A percentile compares a stretch with the other conserved stretches of the same genome.
Evolutionary conservation across 2,888 invertebrate genomes (phyloP).

Genomic region (Dinocampus coccinellae): DNA sequence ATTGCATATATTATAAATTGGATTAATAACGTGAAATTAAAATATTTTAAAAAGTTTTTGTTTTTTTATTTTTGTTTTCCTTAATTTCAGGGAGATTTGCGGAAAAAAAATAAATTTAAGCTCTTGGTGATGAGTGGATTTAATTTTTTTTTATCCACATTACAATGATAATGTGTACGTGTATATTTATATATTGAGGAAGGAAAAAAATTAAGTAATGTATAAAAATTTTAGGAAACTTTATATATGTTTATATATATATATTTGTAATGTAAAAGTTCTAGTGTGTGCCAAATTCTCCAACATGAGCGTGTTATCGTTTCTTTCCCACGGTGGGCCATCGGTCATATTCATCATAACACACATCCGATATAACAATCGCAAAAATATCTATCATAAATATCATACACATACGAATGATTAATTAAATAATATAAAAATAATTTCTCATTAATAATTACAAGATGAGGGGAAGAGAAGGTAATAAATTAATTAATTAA

Average conservation of each 20-base stretch:
- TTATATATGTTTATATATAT: neutral
- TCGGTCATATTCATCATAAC: slow-evolving; percentile 37
- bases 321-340: slow-evolving; percentile 50
- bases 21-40: neutral
- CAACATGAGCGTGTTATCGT: slow-evolving; percentile 44
- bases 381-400: slow-evolving; percentile 22
- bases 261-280: slow-evolving; percentile 25
- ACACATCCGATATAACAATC: slow-evolving; percentile 38
- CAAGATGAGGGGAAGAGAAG: too few species aligned
- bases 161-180: too few species aligned
- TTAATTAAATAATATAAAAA: too few species aligned
- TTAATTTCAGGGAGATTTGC: too few species aligned
- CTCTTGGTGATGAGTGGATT: too few species aligned
- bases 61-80: neutral
- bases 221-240: neutral
- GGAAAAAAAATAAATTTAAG: too few species aligned
- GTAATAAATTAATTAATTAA: too few species aligned
- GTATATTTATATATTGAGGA: neutral
- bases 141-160: too few species aligned
- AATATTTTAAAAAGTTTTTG: neutral
- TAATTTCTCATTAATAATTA: too few species aligned
- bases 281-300: slow-evolving; percentile 29
- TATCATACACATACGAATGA: neutral
- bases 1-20: neutral
- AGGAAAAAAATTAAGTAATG: neutral